Base-by-base conservation (phyloP, 2,888 invertebrate species). In the Acanthosepion lycidas region DNA sequence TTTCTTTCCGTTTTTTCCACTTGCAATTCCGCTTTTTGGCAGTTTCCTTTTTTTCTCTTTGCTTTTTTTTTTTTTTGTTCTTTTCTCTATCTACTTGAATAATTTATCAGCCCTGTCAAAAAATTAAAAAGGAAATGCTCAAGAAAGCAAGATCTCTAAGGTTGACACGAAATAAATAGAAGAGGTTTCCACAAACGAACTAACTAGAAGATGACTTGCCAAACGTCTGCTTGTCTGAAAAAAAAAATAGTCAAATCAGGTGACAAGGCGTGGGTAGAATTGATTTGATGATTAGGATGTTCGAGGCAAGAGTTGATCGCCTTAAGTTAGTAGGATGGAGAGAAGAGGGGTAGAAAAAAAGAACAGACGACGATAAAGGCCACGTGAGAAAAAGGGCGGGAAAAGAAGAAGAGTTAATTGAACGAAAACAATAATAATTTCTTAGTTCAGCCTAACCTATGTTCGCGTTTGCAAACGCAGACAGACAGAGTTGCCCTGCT, bases 361-460 rank as follows among this genome's bases (percentile, higher is more conserved):
- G 15, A n/a, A 12, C 78, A n/a, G n/a, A 78, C 78, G 78, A 78
- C 33, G 78, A n/a, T 33, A 78, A 12, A n/a, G 78, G 18, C n/a
- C 78, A 78, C 78, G 78, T 78, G 78, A 78, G n/a, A n/a, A 78
- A 78, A 78, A 78, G 78, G n/a, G 78, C 78, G 78, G 78, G n/a
- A 33, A 78, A 78, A n/a, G 15, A 78, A 26, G n/a, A n/a, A 78
- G n/a, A 78, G 78, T 78, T 78, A 78, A 78, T 78, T 78, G 78
- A 78, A 78, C 78, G 78, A 78, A 78, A 78, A 78, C 78, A 78
- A 78, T 78, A 78, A 78, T 78, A 78, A 78, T 78, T 78, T 33
- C 78, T 78, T 78, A n/a, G 94, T 64, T 93, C 78, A 26, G 55
- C n/a, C 64, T 78, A 78, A 78, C n/a, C 78, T 78, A 93, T 64